phyloP scores from a whole-genome alignment of 2,113 vertebrate genomes.

The Albula goreensis region DNA sequence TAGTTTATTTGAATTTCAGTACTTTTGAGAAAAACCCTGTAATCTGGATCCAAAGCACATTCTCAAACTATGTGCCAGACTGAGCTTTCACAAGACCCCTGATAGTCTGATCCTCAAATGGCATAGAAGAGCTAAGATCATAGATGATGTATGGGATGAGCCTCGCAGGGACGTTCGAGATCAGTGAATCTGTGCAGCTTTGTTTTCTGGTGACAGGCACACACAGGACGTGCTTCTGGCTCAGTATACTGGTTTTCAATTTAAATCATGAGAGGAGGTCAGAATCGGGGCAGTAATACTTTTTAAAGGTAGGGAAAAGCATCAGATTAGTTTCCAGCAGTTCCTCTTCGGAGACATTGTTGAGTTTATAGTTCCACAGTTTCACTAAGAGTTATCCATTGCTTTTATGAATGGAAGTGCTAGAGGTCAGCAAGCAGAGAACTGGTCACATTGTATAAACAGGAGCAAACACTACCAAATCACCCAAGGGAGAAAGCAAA shows the following conservation, averaged over 20 bases:
- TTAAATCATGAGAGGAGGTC: background rate
- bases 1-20: background rate
- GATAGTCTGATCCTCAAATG: too few relatives aligned
- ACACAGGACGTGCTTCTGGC: background rate
- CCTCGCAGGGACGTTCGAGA: background rate
- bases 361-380: background rate
- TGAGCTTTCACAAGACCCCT: background rate
- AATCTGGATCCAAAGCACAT: background rate
- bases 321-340: background rate
- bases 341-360: background rate
- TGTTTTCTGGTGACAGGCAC: background rate
- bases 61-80: background rate
- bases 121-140: too few relatives aligned
- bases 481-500: conserved; percentile 15
- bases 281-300: background rate
- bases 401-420: conserved; percentile 2
- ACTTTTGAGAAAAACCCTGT: background rate
- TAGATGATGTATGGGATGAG: background rate
- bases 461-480: conserved; percentile 12
- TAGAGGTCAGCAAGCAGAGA: background rate
- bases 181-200: background rate
- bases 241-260: background rate
- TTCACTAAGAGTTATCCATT: background rate
- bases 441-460: background rate
- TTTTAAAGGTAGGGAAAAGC: background rate